Evolutionary conservation across 2,888 invertebrate species (phyloP), one percentile per base, ranked within the genome.

Genomic region (Nemapogon koenigi): DNA sequence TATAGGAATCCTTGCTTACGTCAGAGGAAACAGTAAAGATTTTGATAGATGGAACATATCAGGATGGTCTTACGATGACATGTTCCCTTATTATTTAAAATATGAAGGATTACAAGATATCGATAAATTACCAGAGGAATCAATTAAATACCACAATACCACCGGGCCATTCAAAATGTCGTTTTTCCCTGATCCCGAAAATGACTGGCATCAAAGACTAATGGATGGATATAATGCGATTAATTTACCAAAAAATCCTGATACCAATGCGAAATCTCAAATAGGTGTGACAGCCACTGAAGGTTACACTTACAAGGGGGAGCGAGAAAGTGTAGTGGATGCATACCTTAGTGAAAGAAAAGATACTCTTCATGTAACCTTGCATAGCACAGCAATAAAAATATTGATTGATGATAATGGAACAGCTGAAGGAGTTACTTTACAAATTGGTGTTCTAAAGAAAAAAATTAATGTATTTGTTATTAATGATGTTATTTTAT

Each of bases 401-500:
- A 15, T 37, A 10, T 29, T 37, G 4, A 18, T 37, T 8, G 16
- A 37, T 14, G 26, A 30, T 6, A 6, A 28, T 8, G 26, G 26
- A 6, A 17, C 28, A 2, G 37, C 37, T 16, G 11, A 28, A 28
- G 37, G 37, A n/a, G 37, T 37, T 4, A 14, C 17, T 15, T 16
- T 33, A 13, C 18, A 14, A 11, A 19, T 19, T 13, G 13, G 19
- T 8, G 3, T 11, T 13, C 10, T 35, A 0, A 41, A 38, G 1
- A 29, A 8, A 3, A 45, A 31, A 1, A 18, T 33, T 3, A 33
- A 33, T 19, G 19, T 19, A 19, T 33, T 19, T 18, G 33, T 19
- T 11, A 33, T 19, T n/a, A 18, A 10, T 19, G 71, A 69, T 43
- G 62, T 72, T 0, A 53, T 72, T 4, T 43, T 72, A 8, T 57